Conservation (phyloP, 2,888 invertebrate species). For the Suillia variegata region DNA sequence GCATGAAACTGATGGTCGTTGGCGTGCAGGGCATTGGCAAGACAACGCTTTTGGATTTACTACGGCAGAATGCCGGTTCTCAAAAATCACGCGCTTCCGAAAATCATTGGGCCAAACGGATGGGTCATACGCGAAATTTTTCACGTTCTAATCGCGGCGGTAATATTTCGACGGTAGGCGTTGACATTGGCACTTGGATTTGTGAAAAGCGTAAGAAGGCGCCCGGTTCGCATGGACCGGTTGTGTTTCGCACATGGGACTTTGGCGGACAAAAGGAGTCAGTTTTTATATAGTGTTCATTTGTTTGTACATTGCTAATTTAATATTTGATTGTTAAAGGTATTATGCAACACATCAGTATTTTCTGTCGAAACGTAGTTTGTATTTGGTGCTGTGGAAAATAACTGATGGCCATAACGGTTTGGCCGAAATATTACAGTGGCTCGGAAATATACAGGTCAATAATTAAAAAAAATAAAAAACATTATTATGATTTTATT, state of each 20-base stretch:
- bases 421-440: slow-evolving; percentile 87
- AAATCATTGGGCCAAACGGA: slow-evolving; percentile 92
- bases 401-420: slow-evolving; percentile 91
- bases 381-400: slow-evolving; percentile 95
- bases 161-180: slow-evolving; percentile 94
- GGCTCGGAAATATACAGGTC: slow-evolving; percentile 90
- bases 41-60: slow-evolving; percentile 86
- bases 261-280: slow-evolving; percentile 97
- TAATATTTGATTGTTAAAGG: slow-evolving; percentile 61
- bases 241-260: slow-evolving; percentile 96
- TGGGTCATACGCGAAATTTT: slow-evolving; percentile 87
- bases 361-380: slow-evolving; percentile 91
- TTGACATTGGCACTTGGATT: slow-evolving; percentile 95
- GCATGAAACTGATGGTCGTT: slow-evolving; percentile 96
- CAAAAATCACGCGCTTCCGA: slow-evolving; percentile 66
- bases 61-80: slow-evolving; percentile 87
- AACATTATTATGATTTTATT: too few relatives aligned
- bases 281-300: slow-evolving; percentile 44
- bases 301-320: slow-evolving; percentile 12
- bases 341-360: slow-evolving; percentile 99
- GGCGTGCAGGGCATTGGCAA: slow-evolving; percentile 88
- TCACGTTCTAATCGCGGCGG: slow-evolving; percentile 76
- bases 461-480: neutral
- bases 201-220: slow-evolving; percentile 85
- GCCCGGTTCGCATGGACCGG: slow-evolving; percentile 76